phyloP scores from a whole-genome alignment of 2,113 vertebrate species.

The Cardinalis cardinalis region DNA sequence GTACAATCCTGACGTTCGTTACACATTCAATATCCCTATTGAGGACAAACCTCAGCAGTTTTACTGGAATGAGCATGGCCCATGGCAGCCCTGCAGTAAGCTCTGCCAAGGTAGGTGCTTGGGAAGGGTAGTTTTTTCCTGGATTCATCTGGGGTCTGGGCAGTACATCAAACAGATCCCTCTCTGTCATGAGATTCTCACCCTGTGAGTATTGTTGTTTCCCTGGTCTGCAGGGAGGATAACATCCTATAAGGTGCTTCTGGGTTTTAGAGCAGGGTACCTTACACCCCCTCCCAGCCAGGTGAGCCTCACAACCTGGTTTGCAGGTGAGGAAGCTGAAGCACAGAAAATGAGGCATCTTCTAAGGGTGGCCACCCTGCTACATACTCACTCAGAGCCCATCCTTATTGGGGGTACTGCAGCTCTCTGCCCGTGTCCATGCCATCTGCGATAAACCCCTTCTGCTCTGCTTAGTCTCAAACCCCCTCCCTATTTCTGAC shows the following conservation, averaged over 20 bases:
- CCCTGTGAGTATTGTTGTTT: not conserved
- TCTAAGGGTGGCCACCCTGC: not conserved
- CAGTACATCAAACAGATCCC: not conserved
- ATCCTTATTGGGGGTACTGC: not conserved
- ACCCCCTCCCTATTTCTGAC: not conserved
- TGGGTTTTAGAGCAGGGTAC: not conserved
- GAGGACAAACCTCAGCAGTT: slow-evolving; percentile 93
- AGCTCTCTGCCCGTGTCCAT: not conserved
- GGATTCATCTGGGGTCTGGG: not conserved
- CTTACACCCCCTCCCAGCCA: not conserved
- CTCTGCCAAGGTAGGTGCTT: slow-evolving; percentile 89
- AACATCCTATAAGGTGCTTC: not conserved
- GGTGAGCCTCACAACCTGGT: not conserved
- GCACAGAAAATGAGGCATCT: not conserved
- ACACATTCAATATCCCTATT: slow-evolving; percentile 94
- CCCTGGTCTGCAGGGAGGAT: not conserved
- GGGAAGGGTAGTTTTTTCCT: not conserved
- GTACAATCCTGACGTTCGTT: slow-evolving; percentile 93
- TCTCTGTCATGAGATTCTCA: not conserved
- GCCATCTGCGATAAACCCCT: accelerated
- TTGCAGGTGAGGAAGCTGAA: not conserved
- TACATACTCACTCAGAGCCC: too few relatives aligned
- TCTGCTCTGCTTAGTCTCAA: not conserved
- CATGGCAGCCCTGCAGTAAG: slow-evolving; percentile 92
- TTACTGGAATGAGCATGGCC: slow-evolving; percentile 92